Evolutionary conservation across 1,140 invertebrate species (phyloP).

Genomic region (Trichogramma pretiosum): DNA sequence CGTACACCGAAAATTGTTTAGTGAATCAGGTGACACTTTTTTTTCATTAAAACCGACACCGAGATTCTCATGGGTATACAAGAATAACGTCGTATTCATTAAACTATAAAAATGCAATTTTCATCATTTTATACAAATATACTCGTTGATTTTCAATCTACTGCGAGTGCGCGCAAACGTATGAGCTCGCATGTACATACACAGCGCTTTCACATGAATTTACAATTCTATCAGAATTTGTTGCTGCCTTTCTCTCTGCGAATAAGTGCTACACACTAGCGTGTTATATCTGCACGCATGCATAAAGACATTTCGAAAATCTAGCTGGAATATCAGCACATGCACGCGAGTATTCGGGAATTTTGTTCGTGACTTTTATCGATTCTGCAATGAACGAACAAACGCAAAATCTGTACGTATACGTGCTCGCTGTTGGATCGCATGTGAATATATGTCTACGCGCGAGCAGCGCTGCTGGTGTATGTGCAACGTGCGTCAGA

Average conservation of each 20-base stretch:
- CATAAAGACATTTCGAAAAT: conserved; percentile 13
- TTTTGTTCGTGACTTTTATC: conserved; percentile 17
- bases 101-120: too few relatives aligned
- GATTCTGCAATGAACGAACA: neutral
- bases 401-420: neutral
- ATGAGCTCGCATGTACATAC: neutral
- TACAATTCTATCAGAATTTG: conserved; percentile 11
- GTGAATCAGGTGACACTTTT: too few relatives aligned
- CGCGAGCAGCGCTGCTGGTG: neutral
- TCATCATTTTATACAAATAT: too few relatives aligned
- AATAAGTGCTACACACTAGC: neutral
- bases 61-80: too few relatives aligned
- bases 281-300: neutral
- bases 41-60: too few relatives aligned
- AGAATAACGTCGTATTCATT: too few relatives aligned
- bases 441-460: neutral
- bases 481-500: neutral
- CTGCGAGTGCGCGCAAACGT: neutral
- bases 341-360: neutral
- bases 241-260: neutral
- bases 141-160: neutral
- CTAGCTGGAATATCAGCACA: neutral
- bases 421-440: neutral
- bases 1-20: too few relatives aligned
- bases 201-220: conserved; percentile 1